phyloP scores from a whole-genome alignment of 2,797 vertebrate genomes.

The Acipenser oxyrinchus region DNA sequence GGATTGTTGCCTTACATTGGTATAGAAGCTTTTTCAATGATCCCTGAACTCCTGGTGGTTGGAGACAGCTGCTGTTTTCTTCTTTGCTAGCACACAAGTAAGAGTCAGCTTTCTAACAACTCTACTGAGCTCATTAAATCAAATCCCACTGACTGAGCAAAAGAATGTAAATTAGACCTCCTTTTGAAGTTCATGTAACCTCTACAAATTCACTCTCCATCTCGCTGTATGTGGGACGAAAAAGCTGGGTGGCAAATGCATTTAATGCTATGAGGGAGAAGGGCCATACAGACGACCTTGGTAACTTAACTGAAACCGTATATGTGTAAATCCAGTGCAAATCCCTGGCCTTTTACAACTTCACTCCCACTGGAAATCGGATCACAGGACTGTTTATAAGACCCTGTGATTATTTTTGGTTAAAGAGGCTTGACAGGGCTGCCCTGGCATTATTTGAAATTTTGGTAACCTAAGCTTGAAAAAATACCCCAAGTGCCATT shows the following conservation, averaged over 20 bases:
- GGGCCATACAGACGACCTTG: slow-evolving; percentile 69
- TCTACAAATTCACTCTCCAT: slow-evolving; percentile 33
- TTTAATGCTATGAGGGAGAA: slow-evolving; percentile 61
- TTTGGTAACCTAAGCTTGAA: slow-evolving; percentile 64
- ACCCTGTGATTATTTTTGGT: slow-evolving; percentile 73
- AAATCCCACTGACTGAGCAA: slow-evolving; percentile 46
- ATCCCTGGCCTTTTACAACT: slow-evolving; percentile 72
- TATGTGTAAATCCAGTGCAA: slow-evolving; percentile 93
- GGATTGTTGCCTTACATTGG: background rate
- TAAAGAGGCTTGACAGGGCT: slow-evolving; percentile 72
- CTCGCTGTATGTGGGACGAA: slow-evolving; percentile 22
- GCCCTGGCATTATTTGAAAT: slow-evolving; percentile 58
- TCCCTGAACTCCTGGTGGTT: slow-evolving; percentile 3
- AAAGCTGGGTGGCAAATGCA: slow-evolving; percentile 61
- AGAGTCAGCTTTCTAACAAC: slow-evolving; percentile 58
- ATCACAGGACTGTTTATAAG: slow-evolving; percentile 84
- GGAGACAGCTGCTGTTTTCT: slow-evolving; percentile 4
- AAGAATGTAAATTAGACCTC: slow-evolving; percentile 62
- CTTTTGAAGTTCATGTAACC: slow-evolving; percentile 49
- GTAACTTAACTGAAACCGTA: slow-evolving; percentile 84
- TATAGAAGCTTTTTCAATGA: background rate
- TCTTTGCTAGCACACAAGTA: slow-evolving; percentile 18
- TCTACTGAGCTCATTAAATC: slow-evolving; percentile 62
- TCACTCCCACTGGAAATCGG: slow-evolving; percentile 77
- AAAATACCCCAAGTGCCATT: slow-evolving; percentile 65